Evolutionary conservation across 2,888 invertebrate species (phyloP).

Genomic region (Eristalis intricaria): DNA sequence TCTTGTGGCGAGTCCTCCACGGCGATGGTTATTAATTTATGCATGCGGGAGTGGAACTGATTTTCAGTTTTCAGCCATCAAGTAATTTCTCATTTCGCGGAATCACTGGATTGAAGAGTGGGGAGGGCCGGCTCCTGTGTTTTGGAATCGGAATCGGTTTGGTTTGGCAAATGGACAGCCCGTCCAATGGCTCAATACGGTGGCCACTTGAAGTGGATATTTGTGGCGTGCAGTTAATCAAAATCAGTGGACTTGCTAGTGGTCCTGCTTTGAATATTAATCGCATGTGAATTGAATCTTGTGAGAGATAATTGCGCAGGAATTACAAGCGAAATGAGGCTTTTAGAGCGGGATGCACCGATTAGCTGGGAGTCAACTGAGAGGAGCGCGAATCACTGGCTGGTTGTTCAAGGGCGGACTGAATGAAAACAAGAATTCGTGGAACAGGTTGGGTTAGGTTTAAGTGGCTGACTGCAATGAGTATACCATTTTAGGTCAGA

Average conservation of each 20-base stretch:
- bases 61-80: not conserved
- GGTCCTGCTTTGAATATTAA: not conserved
- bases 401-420: too few species aligned
- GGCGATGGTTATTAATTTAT: conserved; percentile 40
- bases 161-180: not conserved
- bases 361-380: too few species aligned
- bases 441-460: too few species aligned
- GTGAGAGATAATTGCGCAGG: too few species aligned
- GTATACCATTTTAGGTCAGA: too few species aligned
- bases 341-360: too few species aligned
- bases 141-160: not conserved
- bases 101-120: not conserved
- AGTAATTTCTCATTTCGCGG: not conserved
- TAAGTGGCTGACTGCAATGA: too few species aligned
- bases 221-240: not conserved
- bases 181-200: not conserved
- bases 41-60: conserved; percentile 10
- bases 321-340: too few species aligned
- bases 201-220: not conserved
- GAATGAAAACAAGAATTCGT: too few species aligned
- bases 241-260: not conserved
- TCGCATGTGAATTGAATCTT: not conserved
- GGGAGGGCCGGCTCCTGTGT: not conserved
- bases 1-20: not conserved
- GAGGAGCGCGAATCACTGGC: too few species aligned